Conservation (phyloP, 2,797 vertebrate genomes). For the Spinus pinus region DNA sequence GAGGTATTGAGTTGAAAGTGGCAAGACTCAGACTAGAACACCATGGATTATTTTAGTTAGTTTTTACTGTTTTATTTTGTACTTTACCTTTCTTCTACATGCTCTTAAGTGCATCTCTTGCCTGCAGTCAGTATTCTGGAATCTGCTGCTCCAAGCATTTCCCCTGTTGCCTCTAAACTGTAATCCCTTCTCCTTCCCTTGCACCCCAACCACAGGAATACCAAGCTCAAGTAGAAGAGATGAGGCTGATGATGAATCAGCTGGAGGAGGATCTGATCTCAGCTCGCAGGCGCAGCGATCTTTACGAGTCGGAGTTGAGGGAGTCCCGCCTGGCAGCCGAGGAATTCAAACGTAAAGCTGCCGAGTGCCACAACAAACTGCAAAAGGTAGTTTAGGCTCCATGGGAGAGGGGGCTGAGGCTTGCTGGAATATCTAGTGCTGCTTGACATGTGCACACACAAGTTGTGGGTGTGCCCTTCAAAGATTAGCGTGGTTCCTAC, state of each 20-base stretch:
- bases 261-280: conserved; percentile 97
- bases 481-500: not conserved
- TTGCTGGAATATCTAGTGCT: not conserved
- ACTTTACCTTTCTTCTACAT: not conserved
- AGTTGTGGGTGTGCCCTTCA: not conserved
- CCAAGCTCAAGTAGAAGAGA: conserved; percentile 96
- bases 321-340: conserved; percentile 93
- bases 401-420: not conserved
- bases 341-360: conserved; percentile 92
- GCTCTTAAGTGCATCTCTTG: not conserved
- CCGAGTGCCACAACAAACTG: conserved; percentile 91
- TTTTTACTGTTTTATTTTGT: not conserved
- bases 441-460: not conserved
- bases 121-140: not conserved
- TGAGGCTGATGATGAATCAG: conserved; percentile 94
- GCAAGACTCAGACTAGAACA: not conserved
- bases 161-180: not conserved
- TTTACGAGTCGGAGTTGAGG: conserved; percentile 93
- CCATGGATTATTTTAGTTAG: not conserved
- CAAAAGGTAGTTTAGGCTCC: conserved; percentile 84
- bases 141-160: not conserved
- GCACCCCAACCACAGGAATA: conserved; percentile 83
- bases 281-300: conserved; percentile 93
- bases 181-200: conserved; percentile 3
- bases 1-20: not conserved